Evolutionary conservation across 2,797 vertebrate genomes (phyloP), one percentile per base, ranked within the genome.

Genomic region (Acanthornis magna): DNA sequence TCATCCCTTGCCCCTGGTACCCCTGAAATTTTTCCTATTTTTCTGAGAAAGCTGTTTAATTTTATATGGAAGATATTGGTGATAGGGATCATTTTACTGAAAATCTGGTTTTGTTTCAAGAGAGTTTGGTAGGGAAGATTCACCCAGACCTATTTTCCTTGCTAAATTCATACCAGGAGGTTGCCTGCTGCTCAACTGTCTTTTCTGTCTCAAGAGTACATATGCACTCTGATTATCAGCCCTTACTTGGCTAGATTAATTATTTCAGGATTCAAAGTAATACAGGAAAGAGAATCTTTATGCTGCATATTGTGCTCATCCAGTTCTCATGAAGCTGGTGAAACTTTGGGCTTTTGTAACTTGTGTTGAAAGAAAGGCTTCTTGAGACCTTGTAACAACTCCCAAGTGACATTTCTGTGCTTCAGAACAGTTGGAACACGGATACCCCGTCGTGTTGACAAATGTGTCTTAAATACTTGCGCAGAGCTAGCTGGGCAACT

Each of bases 1-100:
- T 23, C 11, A 29, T 10, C 3, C 5, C 5, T 22, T 13, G 11
- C 3, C 4, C 3, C 5, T 7, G 2, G 29, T 5, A 30, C 3
- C 4, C 23, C 0, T 0, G 1, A 29, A 57, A 25, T 54, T 30
- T 36, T 26, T 21, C 15, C 8, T n/a, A 0, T 43, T 83, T 89
- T 86, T 88, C 43, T 38, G 22, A 61, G 29, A 53, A 74, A 76
- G 3, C 5, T 34, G 6, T 19, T 18, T 61, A 16, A 30, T 45
- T 90, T 88, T 26, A 15, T 76, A 14, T 73, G 18, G 22, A 42
- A 8, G 7, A 50, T 54, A 14, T 13, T 61, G 9, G 5, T 73
- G 18, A n/a, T 17, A 71, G 6, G 9, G 16, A 67, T 40, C 2
- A 8, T 71, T 89, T 86, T 71, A 43, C 30, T 45, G 27, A 71